Conservation (phyloP, 2,113 vertebrate genomes). For the Phalacrocorax aristotelis region DNA sequence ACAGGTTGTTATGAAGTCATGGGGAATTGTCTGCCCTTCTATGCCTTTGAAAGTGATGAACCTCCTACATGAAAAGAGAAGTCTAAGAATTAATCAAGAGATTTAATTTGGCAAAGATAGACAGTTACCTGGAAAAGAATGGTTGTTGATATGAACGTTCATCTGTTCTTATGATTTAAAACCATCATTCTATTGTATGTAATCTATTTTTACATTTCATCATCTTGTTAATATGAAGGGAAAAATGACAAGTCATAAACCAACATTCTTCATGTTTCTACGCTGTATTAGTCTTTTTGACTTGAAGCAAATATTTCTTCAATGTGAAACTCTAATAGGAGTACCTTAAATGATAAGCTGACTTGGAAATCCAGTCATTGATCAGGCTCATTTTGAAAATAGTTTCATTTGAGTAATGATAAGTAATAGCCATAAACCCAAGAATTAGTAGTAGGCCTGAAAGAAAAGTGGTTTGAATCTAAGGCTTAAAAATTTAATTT, state of each 20-base stretch:
- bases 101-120: neutral
- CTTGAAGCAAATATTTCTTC: neutral
- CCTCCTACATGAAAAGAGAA: neutral
- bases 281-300: neutral
- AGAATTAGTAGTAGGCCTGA: neutral
- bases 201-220: neutral
- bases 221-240: neutral
- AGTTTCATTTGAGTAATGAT: neutral
- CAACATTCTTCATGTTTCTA: neutral
- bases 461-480: neutral
- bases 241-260: neutral
- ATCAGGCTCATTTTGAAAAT: neutral
- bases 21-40: neutral
- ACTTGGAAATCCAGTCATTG: neutral
- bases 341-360: neutral
- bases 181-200: neutral
- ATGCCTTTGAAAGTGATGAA: neutral
- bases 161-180: neutral
- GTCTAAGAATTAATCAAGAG: neutral
- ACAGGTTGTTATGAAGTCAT: neutral
- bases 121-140: neutral
- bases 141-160: neutral
- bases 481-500: neutral
- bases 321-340: neutral
- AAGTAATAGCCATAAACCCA: neutral